A percentile compares a stretch with the other conserved stretches of the same genome.
Conservation (phyloP, 2,888 invertebrate genomes). For the Parnassius mnemosyne region DNA sequence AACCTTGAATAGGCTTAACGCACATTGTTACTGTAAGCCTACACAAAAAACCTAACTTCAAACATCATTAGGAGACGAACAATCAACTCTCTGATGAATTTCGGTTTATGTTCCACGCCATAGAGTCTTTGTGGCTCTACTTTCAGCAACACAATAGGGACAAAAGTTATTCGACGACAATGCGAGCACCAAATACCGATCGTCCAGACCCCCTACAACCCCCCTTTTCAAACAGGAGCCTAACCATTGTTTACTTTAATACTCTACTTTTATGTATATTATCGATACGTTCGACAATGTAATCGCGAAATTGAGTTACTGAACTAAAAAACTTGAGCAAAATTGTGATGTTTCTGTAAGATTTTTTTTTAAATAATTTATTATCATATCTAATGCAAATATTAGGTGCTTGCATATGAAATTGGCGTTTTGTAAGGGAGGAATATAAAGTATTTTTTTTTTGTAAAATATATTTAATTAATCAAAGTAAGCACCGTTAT, state of each 20-base stretch:
- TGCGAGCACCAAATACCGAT: slow-evolving; percentile 81
- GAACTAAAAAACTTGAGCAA: slow-evolving; percentile 33
- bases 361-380: no score
- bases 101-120: slow-evolving; percentile 76
- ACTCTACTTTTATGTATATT: slow-evolving; percentile 75
- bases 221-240: slow-evolving; percentile 51
- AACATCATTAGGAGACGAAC: slow-evolving; percentile 72
- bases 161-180: slow-evolving; percentile 81
- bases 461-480: no score
- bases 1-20: slow-evolving; percentile 21
- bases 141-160: slow-evolving; percentile 79
- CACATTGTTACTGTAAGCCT: slow-evolving; percentile 31
- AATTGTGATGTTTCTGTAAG: background rate
- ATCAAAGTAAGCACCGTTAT: no score
- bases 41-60: slow-evolving; percentile 47
- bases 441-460: no score
- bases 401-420: no score
- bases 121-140: slow-evolving; percentile 77
- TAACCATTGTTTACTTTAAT: slow-evolving; percentile 78
- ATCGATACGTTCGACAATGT: slow-evolving; percentile 59
- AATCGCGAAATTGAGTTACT: slow-evolving; percentile 58
- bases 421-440: no score
- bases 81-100: slow-evolving; percentile 78
- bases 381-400: no score
- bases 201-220: slow-evolving; percentile 59